Base-by-base conservation (phyloP, 2,113 vertebrate species). In the Albula goreensis region DNA sequence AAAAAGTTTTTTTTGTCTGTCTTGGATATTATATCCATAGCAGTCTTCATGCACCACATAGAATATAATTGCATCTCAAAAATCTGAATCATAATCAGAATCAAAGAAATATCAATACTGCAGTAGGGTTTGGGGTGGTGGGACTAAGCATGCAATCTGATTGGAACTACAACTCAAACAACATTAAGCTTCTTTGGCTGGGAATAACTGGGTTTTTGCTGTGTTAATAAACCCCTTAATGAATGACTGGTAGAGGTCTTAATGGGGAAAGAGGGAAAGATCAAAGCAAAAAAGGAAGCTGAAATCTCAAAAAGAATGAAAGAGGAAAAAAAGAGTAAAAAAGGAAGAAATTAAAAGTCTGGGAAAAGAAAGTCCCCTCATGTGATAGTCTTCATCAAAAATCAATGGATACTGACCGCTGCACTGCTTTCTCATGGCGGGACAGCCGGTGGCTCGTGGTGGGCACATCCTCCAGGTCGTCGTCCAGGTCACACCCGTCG, bases 381-480 rank as follows among this genome's bases (percentile, higher is more conserved):
- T 81, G 89, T 83, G 92, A 88, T 86, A 93, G 90, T 91, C 92
- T 94, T 93, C 95, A 97, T 96, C 95, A 97, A 95, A 97, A 97
- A 96, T 96, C 91, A 91, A 98, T 94, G 87, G 96, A 97, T 99
- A 99, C 98, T 99, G 97, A 99, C 98, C 98, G 97, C 97, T 99
- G 98, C 93, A 99, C 97, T 94, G 97, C 96, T 95, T 98, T 99
- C 90, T 99, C 98, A 48, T 99, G 98, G 89, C 97, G 96, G 91
- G 98, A 96, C 86, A 99, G 97, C 94, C 98, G 96, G 96, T 99
- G 98, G 90, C 98, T 99, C 22, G 98, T 99, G 90, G 98, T 99
- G 82, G 98, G 98, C 91, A 99, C 97, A 85, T 99, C 98, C 87
- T 99, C 98, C n/a, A 99, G 95, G 93, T 99, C 98, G 0, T 99